Base-by-base conservation (phyloP, 2,888 invertebrate species). In the Drosophila merina region DNA sequence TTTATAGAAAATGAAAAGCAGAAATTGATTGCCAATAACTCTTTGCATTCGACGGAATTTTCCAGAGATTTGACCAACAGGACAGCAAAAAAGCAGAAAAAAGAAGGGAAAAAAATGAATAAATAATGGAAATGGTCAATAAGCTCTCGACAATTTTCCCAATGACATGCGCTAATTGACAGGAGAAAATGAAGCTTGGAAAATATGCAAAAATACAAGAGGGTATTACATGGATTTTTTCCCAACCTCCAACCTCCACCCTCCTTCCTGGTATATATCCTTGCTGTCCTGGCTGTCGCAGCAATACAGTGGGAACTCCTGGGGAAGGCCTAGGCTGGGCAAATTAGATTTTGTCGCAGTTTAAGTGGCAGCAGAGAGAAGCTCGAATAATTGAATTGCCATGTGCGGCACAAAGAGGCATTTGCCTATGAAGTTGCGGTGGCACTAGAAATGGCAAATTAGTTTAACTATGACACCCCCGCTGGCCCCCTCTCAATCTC, bases 371-470 rank as follows among this genome's bases (percentile, higher is more conserved):
- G 56, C 42, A 48, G 49, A 64, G 55, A 54, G 33, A 9, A 49
- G 49, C 42, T 25, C 40, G 42, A 52, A 51, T 67, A 68, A 67
- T 68, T 68, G 52, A 68, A 58, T 68, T 67, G 20, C 47, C 48
- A 48, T 42, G 58, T 48, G 44, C 44, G 47, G 51, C 66, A 57
- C 56, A 51, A 40, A 59, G 57, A 6, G 26, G 40, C 31, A 47
- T 63, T 63, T 64, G 64, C 64, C 36, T 64, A 40, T 33, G 25
- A 26, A 26, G 60, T 48, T 63, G 63, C 30, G 63, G 57, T 38
- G 57, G 14, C 52, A 64, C 70, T 45, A 30, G 14, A 47, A 70
- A 40, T 62, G 48, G 55, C 42, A 70, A 70, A 70, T 70, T 62
- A 70, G 70, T 55, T 70, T 62, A 70, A 26, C 69, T 62, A 40